Evolutionary conservation across 2,888 invertebrate genomes (phyloP).

Genomic region (Apomyelois bistriatella): DNA sequence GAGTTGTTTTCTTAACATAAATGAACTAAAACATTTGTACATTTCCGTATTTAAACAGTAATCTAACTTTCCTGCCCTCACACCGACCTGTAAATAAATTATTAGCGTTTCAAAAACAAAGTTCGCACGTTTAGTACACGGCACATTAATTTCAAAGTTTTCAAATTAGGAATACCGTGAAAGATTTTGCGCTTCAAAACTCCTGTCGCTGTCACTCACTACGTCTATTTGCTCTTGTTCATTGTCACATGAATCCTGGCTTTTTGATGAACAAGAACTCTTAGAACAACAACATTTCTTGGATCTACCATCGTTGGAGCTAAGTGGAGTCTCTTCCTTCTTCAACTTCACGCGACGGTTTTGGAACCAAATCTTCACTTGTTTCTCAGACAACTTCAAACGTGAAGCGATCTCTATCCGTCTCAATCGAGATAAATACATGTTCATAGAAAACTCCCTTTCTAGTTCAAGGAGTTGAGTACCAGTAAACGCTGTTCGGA

Average conservation of each 20-base stretch:
- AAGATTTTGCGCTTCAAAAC: conserved; percentile 54
- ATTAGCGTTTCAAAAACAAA: conserved; percentile 13
- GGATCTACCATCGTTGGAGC: conserved; percentile 40
- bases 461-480: conserved; percentile 93
- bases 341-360: conserved; percentile 96
- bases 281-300: conserved; percentile 67
- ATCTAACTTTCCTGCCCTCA: conserved; percentile 2
- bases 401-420: conserved; percentile 96
- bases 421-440: conserved; percentile 93
- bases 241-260: conserved; percentile 50
- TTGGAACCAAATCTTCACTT: conserved; percentile 97
- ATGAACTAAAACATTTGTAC: conserved; percentile 26
- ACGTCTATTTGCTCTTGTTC: conserved; percentile 70
- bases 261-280: conserved; percentile 50
- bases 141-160: conserved; percentile 14
- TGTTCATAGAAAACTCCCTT: conserved; percentile 92
- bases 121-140: background rate
- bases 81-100: conserved; percentile 13
- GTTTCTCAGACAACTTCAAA: conserved; percentile 93
- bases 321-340: conserved; percentile 87
- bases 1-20: background rate
- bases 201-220: conserved; percentile 62
- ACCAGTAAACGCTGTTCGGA: conserved; percentile 96
- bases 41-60: conserved; percentile 15
- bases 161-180: conserved; percentile 45